Conservation (phyloP, 2,888 invertebrate species). For the Cheilosia urbana region DNA sequence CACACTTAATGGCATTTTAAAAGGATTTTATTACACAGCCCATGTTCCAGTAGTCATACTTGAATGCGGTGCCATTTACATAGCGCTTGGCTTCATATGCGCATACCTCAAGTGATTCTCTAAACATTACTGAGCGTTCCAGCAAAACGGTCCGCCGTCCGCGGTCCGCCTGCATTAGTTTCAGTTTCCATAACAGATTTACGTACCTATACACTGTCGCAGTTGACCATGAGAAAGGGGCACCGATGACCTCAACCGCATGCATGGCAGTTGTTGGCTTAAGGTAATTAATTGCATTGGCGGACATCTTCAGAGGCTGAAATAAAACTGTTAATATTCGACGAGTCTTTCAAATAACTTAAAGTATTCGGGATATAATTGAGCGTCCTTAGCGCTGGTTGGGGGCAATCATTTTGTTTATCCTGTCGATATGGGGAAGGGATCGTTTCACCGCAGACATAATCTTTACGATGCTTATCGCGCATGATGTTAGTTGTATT, state of each 20-base stretch:
- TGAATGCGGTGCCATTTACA: constrained; percentile 26
- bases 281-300: constrained; percentile 63
- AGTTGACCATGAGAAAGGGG: constrained; percentile 9
- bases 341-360: constrained; percentile 29
- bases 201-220: not conserved
- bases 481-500: constrained; percentile 1
- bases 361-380: constrained; percentile 48
- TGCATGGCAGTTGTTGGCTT: constrained; percentile 1
- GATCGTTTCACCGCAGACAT: constrained; percentile 18
- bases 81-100: not conserved
- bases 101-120: not conserved
- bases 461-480: constrained; percentile 55
- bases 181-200: constrained; percentile 25
- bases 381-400: constrained; percentile 25
- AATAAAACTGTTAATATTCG: constrained; percentile 60
- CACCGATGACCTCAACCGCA: constrained; percentile 19
- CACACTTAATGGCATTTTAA: constrained; percentile 22
- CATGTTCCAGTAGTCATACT: constrained; percentile 5
- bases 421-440: constrained; percentile 1
- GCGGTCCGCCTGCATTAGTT: constrained; percentile 1
- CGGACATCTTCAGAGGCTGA: constrained; percentile 58
- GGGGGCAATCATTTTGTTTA: constrained; percentile 16
- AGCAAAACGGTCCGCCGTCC: not conserved
- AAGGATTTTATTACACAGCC: constrained; percentile 34
- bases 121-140: not conserved